Conservation (phyloP, 2,888 invertebrate genomes). For the Eupithecia insigniata region DNA sequence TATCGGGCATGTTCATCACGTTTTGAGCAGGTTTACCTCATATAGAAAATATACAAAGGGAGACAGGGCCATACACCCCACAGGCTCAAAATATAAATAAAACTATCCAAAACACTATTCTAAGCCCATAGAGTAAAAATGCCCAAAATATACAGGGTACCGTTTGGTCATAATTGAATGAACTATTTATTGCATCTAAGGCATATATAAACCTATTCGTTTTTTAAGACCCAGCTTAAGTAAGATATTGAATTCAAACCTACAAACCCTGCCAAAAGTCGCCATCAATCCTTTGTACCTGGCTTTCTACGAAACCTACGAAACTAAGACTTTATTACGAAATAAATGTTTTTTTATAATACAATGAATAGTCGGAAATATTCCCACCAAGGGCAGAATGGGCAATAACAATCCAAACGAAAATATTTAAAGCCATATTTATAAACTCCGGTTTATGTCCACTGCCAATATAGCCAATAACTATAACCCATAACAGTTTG, state of each 20-base stretch:
- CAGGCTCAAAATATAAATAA: too few species aligned
- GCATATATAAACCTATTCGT: background rate
- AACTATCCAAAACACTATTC: background rate
- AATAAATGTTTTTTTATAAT: background rate
- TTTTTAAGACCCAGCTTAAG: background rate
- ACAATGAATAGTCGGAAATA: background rate
- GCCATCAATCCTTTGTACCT: too few species aligned
- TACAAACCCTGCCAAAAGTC: too few species aligned
- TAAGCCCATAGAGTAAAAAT: too few species aligned
- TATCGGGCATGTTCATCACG: too few species aligned
- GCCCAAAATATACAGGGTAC: background rate
- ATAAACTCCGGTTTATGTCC: constrained; percentile 3
- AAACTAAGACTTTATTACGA: too few species aligned
- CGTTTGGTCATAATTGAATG: background rate
- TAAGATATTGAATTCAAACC: too few species aligned
- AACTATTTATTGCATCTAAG: background rate
- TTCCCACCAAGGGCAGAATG: background rate
- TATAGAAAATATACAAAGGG: too few species aligned
- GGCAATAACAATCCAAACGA: constrained; percentile 7
- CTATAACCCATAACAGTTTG: constrained; percentile 26
- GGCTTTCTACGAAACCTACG: too few species aligned
- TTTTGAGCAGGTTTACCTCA: too few species aligned
- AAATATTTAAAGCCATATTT: constrained; percentile 8
- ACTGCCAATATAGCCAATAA: constrained; percentile 15
- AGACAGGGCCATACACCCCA: too few species aligned